phyloP scores from a whole-genome alignment of 2,888 invertebrate genomes.

The Lepidochitona cinerea region DNA sequence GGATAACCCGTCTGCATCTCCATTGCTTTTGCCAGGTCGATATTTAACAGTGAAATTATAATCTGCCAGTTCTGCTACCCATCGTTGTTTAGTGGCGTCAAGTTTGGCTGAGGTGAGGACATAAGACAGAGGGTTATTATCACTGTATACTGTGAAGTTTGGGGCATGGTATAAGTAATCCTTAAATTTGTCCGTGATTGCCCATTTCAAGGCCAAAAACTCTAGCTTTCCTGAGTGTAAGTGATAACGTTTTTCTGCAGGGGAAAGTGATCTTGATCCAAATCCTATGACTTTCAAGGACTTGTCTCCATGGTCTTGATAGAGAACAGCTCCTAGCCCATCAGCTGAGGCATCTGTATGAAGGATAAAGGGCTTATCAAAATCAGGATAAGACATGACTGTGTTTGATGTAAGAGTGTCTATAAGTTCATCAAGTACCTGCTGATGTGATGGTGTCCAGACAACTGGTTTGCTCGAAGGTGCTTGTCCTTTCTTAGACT shows the following conservation, averaged over 20 bases:
- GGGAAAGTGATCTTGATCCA: constrained; percentile 10
- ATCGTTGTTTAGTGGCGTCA: constrained; percentile 20
- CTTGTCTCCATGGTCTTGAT: constrained; percentile 17
- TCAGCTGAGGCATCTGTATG: constrained; percentile 20
- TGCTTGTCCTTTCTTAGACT: neutral
- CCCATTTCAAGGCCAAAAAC: too few species aligned
- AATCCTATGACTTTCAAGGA: constrained; percentile 13
- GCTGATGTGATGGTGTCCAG: constrained; percentile 14
- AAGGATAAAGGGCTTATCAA: constrained; percentile 19
- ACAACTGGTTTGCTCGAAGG: neutral
- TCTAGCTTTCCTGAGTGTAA: too few species aligned
- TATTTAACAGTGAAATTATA: constrained; percentile 16
- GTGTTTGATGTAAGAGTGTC: constrained; percentile 7
- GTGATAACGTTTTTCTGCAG: constrained; percentile 12
- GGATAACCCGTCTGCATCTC: too few species aligned
- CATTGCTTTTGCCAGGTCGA: constrained; percentile 13
- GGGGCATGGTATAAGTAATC: too few species aligned
- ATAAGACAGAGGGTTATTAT: constrained; percentile 22
- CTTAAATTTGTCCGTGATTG: too few species aligned
- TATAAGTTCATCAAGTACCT: constrained; percentile 17
- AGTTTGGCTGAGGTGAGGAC: constrained; percentile 16
- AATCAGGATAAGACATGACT: constrained; percentile 23
- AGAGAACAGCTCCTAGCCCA: constrained; percentile 30
- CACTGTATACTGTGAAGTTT: too few species aligned
- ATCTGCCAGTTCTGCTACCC: constrained; percentile 16